phyloP scores from a whole-genome alignment of 2,888 invertebrate genomes.

The Lomographa bimaculata region DNA sequence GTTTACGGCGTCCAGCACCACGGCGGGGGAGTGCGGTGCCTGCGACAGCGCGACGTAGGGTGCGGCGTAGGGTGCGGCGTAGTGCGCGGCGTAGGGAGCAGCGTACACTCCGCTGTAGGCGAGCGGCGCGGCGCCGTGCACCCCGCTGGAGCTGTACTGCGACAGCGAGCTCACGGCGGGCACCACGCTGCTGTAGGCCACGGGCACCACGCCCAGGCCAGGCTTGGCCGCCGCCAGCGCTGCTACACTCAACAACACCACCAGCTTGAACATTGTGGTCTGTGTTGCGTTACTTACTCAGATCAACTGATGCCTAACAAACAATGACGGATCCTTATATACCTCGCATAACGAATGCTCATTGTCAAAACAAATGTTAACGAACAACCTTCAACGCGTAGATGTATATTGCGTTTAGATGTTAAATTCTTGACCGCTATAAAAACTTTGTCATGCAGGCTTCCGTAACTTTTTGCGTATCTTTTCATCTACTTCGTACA shows the following conservation, averaged over 20 bases:
- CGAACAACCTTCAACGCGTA: slow-evolving; percentile 61
- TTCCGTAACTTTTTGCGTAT: slow-evolving; percentile 28
- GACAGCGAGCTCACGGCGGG: slow-evolving; percentile 53
- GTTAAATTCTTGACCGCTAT: slow-evolving; percentile 23
- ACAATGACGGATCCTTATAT: slow-evolving; percentile 62
- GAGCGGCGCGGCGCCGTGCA: slow-evolving; percentile 54
- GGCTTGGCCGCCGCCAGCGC: slow-evolving; percentile 81
- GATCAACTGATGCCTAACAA: slow-evolving; percentile 67
- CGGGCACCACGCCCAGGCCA: slow-evolving; percentile 47
- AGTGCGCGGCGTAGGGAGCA: slow-evolving; percentile 40
- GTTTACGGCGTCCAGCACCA: slow-evolving; percentile 67
- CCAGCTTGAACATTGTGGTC: slow-evolving; percentile 81
- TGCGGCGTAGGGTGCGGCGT: slow-evolving; percentile 32
- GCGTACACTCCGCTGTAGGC: slow-evolving; percentile 18
- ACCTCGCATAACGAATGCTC: slow-evolving; percentile 39
- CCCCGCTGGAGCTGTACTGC: slow-evolving; percentile 55
- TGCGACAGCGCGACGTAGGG: slow-evolving; percentile 47
- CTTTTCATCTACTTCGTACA: slow-evolving; percentile 8
- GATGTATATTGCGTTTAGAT: slow-evolving; percentile 17
- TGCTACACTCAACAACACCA: slow-evolving; percentile 84
- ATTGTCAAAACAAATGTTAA: slow-evolving; percentile 60
- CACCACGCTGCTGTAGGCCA: slow-evolving; percentile 57
- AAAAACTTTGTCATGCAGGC: slow-evolving; percentile 24
- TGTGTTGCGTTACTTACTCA: slow-evolving; percentile 63
- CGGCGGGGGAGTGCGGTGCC: slow-evolving; percentile 69